Base-by-base conservation (phyloP, 1,140 invertebrate species). In the Leptonema lineaticorne region DNA sequence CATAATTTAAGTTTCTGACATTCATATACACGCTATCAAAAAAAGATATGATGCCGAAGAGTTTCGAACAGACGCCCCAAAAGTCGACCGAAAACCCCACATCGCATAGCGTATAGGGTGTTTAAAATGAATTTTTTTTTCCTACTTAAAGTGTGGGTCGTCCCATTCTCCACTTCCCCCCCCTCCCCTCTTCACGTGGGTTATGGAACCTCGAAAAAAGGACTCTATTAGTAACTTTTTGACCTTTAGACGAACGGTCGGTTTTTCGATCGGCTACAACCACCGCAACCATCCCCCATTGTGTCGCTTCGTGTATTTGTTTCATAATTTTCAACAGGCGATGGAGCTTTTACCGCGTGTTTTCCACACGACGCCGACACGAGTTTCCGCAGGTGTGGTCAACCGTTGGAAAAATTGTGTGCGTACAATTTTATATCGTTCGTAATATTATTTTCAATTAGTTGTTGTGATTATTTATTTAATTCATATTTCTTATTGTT, bases 271-370 rank as follows among this genome's bases (percentile, higher is more conserved):
- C 50, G 50, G n/a, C 37, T 3, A 14, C 37, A 9, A 9, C 11
- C 29, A 33, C 29, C 29, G 5, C 29, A 5, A 18, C n/a, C 46
- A 20, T 22, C 50, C 1, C 8, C 50, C 50, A 53, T 53, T 53
- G 50, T 53, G 22, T 53, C 37, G 37, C 9, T 41, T 11, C 22
- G 18, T 24, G 50, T 53, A 53, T 53, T 53, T 53, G 50, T 53
- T 53, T 53, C 50, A 53, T 53, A 53, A 53, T 53, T 53, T 53
- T 53, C 50, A 53, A 53, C 50, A 53, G 50, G 50, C 50, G 50
- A 53, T n/a, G 37, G 37, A 45, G 37, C 37, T 45, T 45, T 45
- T 45, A 53, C 50, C 50, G 50, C 50, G 50, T 53, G 50, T 53
- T 53, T 53, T 24, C 50, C 50, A 53, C 50, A 53, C 50, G 50